A percentile compares a stretch with the other conserved stretches of the same genome.
Conservation (phyloP, 2,888 invertebrate genomes). For the Ormyrus nitidulus region DNA sequence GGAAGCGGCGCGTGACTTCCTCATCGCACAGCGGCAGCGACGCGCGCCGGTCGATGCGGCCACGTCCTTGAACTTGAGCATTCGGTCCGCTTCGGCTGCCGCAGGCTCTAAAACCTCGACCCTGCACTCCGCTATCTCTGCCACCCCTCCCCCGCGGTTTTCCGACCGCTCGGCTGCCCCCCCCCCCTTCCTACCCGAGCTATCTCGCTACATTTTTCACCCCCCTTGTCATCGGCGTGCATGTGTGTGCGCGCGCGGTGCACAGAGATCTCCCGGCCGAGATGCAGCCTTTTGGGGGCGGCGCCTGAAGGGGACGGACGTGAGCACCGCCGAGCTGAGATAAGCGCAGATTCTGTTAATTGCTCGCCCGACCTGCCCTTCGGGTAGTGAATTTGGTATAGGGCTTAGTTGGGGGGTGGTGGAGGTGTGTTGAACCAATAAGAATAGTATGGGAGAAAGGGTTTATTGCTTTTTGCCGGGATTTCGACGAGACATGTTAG, state of each 20-base stretch:
- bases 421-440: too few species aligned
- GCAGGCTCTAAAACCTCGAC: conserved; percentile 25
- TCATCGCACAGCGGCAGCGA: neutral
- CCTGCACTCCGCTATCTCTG: conserved; percentile 3
- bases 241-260: too few species aligned
- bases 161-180: neutral
- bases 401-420: too few species aligned
- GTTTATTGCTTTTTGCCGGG: too few species aligned
- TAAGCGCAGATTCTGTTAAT: too few species aligned
- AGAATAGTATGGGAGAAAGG: too few species aligned
- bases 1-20: neutral
- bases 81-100: conserved; percentile 46
- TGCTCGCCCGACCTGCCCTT: too few species aligned
- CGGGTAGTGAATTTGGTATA: too few species aligned
- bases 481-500: too few species aligned
- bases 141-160: neutral
- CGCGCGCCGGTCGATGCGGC: conserved; percentile 55
- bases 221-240: neutral
- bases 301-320: too few species aligned
- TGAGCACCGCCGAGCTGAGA: too few species aligned
- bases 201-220: neutral
- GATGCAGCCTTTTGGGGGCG: conserved; percentile 3
- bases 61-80: conserved; percentile 63
- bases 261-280: neutral
- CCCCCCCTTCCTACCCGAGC: too few species aligned